Percentiles rank a stretch among this genome's conserved stretches.
These are phyloP conservation scores for Drosophila gunungcola DNA, from an alignment of 1,140 invertebrate species.

Conservation along the genomic window DNA sequence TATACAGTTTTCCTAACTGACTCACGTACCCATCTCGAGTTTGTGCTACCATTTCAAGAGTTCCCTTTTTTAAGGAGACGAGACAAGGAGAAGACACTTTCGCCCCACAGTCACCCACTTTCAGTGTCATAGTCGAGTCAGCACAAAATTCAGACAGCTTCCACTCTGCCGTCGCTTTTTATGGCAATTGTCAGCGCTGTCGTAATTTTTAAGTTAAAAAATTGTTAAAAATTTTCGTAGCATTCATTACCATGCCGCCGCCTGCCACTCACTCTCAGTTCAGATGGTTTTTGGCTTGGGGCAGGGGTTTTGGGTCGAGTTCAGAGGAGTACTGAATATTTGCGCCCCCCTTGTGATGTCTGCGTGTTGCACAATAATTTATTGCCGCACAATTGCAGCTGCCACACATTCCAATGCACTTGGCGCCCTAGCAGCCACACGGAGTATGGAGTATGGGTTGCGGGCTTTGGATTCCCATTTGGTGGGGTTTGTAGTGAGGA, in stretches of 20 bases:
- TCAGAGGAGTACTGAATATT: background rate
- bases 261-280: conserved; percentile 56
- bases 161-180: conserved; percentile 41
- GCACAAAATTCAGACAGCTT: conserved; percentile 55
- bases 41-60: conserved; percentile 5
- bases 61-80: conserved; percentile 8
- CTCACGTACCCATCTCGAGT: conserved; percentile 31
- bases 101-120: background rate
- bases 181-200: conserved; percentile 79
- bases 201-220: conserved; percentile 82
- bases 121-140: conserved; percentile 44
- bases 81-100: background rate
- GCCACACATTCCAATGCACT: conserved; percentile 81
- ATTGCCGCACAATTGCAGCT: conserved; percentile 82
- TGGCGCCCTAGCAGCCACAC: conserved; percentile 59
- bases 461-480: conserved; percentile 21
- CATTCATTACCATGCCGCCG: conserved; percentile 71
- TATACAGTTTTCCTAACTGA: too few species aligned
- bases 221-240: conserved; percentile 80
- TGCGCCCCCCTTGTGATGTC: conserved; percentile 46
- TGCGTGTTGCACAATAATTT: conserved; percentile 82
- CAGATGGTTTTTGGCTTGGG: background rate
- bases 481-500: background rate
- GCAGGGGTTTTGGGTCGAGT: background rate
- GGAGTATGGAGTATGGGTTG: conserved; percentile 13